Evolutionary conservation across 1,140 invertebrate species (phyloP), one percentile per base, ranked within the genome.

Genomic region (Drosophila sp.): DNA sequence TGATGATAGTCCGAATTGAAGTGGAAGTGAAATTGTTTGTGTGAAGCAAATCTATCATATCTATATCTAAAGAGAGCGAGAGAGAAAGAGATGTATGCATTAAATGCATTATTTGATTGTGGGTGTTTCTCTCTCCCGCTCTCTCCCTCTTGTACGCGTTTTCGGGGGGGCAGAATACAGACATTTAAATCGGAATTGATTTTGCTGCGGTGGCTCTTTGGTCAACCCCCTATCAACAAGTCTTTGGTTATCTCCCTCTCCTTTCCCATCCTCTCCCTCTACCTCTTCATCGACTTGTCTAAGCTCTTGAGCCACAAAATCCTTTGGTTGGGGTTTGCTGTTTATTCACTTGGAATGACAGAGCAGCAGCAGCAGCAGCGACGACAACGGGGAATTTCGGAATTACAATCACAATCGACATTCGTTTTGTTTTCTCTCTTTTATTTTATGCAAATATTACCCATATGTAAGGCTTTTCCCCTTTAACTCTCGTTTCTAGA

Each of bases 161-260:
- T 50, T 50, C 8, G 44, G 44, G 17, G 17, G 17, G 44, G 44
- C 72, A 41, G 58, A 86, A 81, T 79, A 82, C 75, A 87, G 40
- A 82, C 64, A 87, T 87, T 83, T 87, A 87, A 87, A 83, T 79
- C 55, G 35, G 64, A 79, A 83, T 79, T 72, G 82, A 87, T 86
- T 86, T 76, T 33, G 71, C 41, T 60, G 75, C 66, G 69, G 60
- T 23, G 10, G 54, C 70, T 60, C 55, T 41, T 81, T 76, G 82
- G 83, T 87, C 83, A 82, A 76, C 79, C 33, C 83, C 73, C 74
- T 77, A 78, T 85, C 81, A 85, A 86, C 83, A 86, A 86, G 79
- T 87, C 76, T 75, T 35, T 44, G 25, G 61, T 61, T 47, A 40
- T 38, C 35, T 38, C 25, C 41, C 17, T 17, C 17, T 17, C 17